Evolutionary conservation across 1,140 invertebrate genomes (phyloP).

Genomic region (Drosophila lacteicornis): DNA sequence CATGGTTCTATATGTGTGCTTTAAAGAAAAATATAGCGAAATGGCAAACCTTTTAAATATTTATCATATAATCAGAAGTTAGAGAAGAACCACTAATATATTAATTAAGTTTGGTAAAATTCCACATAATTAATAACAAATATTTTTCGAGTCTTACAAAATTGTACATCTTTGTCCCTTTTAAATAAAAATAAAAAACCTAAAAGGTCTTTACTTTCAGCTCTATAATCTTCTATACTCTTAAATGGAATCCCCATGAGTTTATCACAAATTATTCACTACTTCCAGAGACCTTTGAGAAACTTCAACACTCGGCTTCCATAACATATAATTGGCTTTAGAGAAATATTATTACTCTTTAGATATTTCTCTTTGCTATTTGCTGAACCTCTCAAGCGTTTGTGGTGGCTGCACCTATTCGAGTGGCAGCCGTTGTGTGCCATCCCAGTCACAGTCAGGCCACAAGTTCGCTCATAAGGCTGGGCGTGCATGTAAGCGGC

Average conservation of each 20-base stretch:
- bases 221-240: not conserved
- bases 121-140: not conserved
- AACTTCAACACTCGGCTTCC: not conserved
- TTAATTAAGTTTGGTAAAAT: not conserved
- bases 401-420: conserved; percentile 17
- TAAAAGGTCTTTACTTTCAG: not conserved
- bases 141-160: not conserved
- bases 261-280: not conserved
- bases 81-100: too few relatives aligned
- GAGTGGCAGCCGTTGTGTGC: conserved; percentile 20
- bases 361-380: not conserved
- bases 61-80: too few relatives aligned
- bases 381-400: not conserved
- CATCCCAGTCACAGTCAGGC: conserved; percentile 2
- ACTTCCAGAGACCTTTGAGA: too few relatives aligned
- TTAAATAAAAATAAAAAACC: too few relatives aligned
- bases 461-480: conserved; percentile 36
- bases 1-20: too few relatives aligned
- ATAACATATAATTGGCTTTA: not conserved
- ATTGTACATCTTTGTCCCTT: too few relatives aligned
- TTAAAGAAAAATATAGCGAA: too few relatives aligned
- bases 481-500: conserved; percentile 56
- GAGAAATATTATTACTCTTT: not conserved
- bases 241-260: not conserved
- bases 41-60: too few relatives aligned